Conservation (phyloP, 2,797 vertebrate species). For the Tiaroga cobitis region DNA sequence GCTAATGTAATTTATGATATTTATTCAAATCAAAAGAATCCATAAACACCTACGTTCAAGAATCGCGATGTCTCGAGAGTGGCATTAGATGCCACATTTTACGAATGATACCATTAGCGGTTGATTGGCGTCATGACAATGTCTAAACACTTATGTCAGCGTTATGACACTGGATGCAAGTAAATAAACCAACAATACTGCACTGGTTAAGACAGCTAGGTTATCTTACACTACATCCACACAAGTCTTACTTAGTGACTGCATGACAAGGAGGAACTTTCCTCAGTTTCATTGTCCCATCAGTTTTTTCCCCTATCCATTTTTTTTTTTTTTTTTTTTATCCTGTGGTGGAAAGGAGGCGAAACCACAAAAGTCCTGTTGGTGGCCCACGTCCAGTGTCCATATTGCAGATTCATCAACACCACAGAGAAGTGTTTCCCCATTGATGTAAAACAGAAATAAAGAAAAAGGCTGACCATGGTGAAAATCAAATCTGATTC, state of each 20-base stretch:
- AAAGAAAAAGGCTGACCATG: slow-evolving; percentile 33
- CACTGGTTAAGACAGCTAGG: slow-evolving; percentile 48
- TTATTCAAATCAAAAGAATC: slow-evolving; percentile 31
- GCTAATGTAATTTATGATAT: slow-evolving; percentile 36
- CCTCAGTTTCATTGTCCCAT: slow-evolving; percentile 7
- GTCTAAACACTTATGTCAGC: slow-evolving; percentile 29
- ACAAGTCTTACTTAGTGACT: slow-evolving; percentile 40
- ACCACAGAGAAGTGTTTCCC: slow-evolving; percentile 35
- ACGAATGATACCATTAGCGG: slow-evolving; percentile 19
- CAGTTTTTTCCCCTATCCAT: neutral
- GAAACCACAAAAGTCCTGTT: slow-evolving; percentile 9
- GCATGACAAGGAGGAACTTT: slow-evolving; percentile 44
- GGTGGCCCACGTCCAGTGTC: slow-evolving; percentile 10
- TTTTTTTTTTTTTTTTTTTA: neutral
- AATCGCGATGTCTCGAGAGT: slow-evolving; percentile 15
- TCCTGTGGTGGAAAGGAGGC: neutral
- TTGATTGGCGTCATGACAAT: slow-evolving; percentile 10
- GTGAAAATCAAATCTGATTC: slow-evolving; percentile 31
- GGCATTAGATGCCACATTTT: slow-evolving; percentile 21
- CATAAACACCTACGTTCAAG: slow-evolving; percentile 24
- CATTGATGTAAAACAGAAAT: slow-evolving; percentile 24
- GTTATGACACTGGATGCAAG: slow-evolving; percentile 39
- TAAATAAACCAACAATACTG: slow-evolving; percentile 46
- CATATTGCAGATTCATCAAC: slow-evolving; percentile 3
- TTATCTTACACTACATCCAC: slow-evolving; percentile 51